These are phyloP conservation scores for Tenualosa ilisha DNA, from an alignment of 2,797 vertebrate species.

Conservation along the genomic window DNA sequence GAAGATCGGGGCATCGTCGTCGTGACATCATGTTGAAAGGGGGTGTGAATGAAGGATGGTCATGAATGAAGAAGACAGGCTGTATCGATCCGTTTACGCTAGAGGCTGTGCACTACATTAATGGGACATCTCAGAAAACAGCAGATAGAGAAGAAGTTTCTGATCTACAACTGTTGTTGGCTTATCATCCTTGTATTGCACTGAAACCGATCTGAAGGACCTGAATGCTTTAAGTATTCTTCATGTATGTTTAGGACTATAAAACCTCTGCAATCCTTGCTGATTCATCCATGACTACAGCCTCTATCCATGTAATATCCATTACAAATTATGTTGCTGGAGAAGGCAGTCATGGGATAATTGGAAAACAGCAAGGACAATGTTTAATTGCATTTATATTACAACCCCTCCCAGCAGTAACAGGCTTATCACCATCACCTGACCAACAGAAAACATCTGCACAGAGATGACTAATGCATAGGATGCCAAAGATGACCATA, in stretches of 20 bases:
- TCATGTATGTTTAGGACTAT: background rate
- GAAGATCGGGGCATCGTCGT: conserved; percentile 7
- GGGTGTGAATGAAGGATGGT: conserved; percentile 24
- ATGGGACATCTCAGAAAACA: background rate
- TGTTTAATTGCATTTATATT: background rate
- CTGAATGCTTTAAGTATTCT: background rate
- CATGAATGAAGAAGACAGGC: conserved; percentile 23
- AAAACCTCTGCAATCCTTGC: background rate
- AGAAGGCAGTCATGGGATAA: background rate
- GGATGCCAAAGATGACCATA: background rate
- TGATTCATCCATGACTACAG: background rate
- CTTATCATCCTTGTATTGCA: no score
- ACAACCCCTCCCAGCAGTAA: background rate
- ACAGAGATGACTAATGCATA: background rate
- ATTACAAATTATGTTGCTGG: background rate
- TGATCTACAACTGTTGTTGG: background rate
- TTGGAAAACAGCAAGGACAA: background rate
- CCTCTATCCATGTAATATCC: background rate
- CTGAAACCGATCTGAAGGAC: no score
- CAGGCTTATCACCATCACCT: background rate
- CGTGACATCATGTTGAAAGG: conserved; percentile 25
- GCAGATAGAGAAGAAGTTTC: background rate
- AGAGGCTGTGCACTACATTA: background rate
- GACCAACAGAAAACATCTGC: background rate
- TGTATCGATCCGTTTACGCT: background rate